phyloP scores from a whole-genome alignment of 2,888 invertebrate genomes.

The Drosophila prolongata region DNA sequence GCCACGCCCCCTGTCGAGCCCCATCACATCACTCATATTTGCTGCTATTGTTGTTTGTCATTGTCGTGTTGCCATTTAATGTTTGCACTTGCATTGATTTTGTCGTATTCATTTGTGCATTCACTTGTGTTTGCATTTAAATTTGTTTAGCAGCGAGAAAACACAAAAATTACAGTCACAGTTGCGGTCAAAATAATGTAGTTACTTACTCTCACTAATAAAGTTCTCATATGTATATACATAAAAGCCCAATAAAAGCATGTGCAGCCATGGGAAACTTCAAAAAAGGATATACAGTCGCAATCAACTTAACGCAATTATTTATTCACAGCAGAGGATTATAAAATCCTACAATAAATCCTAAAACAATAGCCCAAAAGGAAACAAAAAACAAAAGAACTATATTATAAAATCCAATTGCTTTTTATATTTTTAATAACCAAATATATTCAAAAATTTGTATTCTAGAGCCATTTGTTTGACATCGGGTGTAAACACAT shows the following conservation, averaged over 20 bases:
- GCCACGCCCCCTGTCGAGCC: neutral
- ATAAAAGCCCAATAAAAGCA: too few relatives aligned
- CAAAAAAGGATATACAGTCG: too few relatives aligned
- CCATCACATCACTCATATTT: conserved; percentile 55
- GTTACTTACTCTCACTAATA: neutral
- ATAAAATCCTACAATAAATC: neutral
- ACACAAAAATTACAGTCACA: conserved; percentile 2
- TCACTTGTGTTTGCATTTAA: conserved; percentile 59
- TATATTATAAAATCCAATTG: neutral
- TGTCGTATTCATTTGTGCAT: conserved; percentile 35
- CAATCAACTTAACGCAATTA: neutral
- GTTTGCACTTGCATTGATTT: conserved; percentile 71
- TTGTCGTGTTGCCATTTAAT: conserved; percentile 51
- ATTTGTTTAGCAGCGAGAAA: conserved; percentile 52
- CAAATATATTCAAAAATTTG: neutral
- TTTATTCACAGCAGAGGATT: neutral
- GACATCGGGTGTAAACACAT: neutral
- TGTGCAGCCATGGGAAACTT: too few relatives aligned
- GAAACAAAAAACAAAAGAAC: neutral
- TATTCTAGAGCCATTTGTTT: neutral
- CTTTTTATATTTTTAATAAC: too few relatives aligned
- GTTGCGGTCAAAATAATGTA: conserved; percentile 5
- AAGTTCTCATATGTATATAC: neutral
- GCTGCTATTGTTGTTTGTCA: conserved; percentile 37
- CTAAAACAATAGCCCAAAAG: neutral